Conservation (phyloP, 2,797 vertebrate species). For the Leuciscus waleckii region DNA sequence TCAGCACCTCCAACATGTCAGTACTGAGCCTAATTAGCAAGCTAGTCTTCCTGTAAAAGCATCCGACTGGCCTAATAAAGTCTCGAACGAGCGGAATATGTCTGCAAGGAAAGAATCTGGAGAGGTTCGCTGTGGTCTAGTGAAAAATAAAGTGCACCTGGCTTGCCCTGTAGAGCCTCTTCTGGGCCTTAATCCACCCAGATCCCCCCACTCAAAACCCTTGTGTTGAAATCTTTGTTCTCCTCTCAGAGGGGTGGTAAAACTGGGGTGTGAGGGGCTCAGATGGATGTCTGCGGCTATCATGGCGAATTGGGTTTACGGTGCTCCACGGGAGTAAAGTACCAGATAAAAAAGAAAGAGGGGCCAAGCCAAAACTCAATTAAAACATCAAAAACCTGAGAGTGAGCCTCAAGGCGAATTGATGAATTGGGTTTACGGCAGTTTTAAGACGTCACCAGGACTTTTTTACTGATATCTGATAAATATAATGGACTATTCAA, state of each 20-base stretch:
- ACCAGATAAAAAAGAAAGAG: slow-evolving; percentile 39
- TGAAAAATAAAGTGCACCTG: slow-evolving; percentile 61
- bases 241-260: slow-evolving; percentile 55
- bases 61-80: slow-evolving; percentile 39
- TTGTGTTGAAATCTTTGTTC: slow-evolving; percentile 59
- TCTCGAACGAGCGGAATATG: slow-evolving; percentile 54
- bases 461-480: slow-evolving; percentile 8
- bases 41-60: slow-evolving; percentile 48
- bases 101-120: slow-evolving; percentile 33
- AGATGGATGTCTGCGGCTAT: slow-evolving; percentile 52
- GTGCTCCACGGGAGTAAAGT: slow-evolving; percentile 48
- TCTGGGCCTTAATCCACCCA: slow-evolving; percentile 51
- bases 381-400: slow-evolving; percentile 71
- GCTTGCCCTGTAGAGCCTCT: slow-evolving; percentile 39
- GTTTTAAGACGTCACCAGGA: slow-evolving; percentile 28
- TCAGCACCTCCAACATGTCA: slow-evolving; percentile 43
- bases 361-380: slow-evolving; percentile 63
- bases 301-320: slow-evolving; percentile 57
- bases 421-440: not conserved
- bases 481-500: not conserved
- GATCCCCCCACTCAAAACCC: slow-evolving; percentile 43
- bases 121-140: slow-evolving; percentile 6
- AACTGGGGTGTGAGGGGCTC: slow-evolving; percentile 47
- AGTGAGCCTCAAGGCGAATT: slow-evolving; percentile 66
- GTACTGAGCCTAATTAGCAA: slow-evolving; percentile 57